Conservation (phyloP, 2,113 vertebrate species). For the Myotis brandtii region DNA sequence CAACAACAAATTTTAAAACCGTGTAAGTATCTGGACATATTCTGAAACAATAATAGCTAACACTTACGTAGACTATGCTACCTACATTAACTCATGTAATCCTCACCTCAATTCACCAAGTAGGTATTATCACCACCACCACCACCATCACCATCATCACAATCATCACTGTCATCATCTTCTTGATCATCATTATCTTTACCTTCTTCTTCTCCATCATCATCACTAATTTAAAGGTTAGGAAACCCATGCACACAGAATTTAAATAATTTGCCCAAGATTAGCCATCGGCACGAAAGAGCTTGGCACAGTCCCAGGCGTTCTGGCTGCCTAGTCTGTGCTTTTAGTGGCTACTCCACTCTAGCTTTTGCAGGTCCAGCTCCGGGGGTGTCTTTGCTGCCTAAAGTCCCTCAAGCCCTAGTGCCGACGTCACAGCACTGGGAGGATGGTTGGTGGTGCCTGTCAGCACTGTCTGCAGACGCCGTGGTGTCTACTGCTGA, state of each 20-base stretch:
- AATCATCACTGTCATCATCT: no score
- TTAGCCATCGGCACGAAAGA: neutral
- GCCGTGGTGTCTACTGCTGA: accelerated
- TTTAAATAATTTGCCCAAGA: neutral
- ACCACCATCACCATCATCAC: neutral
- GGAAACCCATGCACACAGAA: no score
- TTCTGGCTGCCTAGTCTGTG: neutral
- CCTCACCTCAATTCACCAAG: neutral
- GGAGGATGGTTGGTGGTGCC: accelerated
- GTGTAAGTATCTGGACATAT: neutral
- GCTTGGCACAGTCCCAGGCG: accelerated
- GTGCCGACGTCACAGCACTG: accelerated
- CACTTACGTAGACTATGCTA: accelerated
- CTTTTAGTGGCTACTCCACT: accelerated
- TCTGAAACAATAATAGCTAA: neutral
- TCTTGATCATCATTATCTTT: neutral
- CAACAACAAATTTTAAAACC: neutral
- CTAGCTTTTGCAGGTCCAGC: accelerated
- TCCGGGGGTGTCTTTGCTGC: accelerated
- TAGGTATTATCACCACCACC: accelerated
- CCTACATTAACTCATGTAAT: accelerated
- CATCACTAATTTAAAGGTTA: neutral
- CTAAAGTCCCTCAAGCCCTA: accelerated
- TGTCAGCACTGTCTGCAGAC: accelerated
- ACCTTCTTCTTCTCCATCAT: neutral